These are phyloP conservation scores for Ridgeia piscesae DNA, from an alignment of 1,140 invertebrate species.

Conservation along the genomic window DNA sequence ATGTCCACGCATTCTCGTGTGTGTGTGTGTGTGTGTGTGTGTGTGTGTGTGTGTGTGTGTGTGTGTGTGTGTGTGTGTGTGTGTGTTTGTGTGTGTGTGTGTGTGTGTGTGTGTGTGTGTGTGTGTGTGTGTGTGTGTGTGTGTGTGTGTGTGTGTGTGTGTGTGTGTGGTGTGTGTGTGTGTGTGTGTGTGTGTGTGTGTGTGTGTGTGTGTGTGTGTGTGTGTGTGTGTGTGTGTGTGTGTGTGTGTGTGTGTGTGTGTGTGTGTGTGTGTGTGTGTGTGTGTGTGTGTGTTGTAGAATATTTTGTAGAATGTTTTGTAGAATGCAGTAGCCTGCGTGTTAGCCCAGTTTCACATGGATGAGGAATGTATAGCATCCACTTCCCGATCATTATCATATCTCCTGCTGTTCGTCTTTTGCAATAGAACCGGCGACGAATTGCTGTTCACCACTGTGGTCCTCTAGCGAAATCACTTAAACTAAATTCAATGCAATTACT, in stretches of 20 bases:
- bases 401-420: too few relatives aligned
- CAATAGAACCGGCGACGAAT: too few relatives aligned
- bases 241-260: not conserved
- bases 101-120: not conserved
- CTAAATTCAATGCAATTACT: too few relatives aligned
- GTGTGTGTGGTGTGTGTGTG: not conserved
- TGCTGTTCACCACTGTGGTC: too few relatives aligned
- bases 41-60: not conserved
- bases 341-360: too few relatives aligned
- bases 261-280: not conserved
- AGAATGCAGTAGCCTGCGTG: too few relatives aligned
- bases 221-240: slow-evolving; percentile 3
- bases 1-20: not conserved
- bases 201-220: slow-evolving; percentile 3
- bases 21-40: not conserved
- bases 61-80: not conserved
- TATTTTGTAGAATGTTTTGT: too few relatives aligned
- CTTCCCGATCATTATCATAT: too few relatives aligned
- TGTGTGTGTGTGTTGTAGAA: too few relatives aligned
- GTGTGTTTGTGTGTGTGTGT: not conserved
- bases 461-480: too few relatives aligned
- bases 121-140: not conserved
- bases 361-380: too few relatives aligned
- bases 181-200: slow-evolving; percentile 3
- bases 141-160: not conserved